Percentiles rank a stretch among this genome's conserved stretches.
phyloP scores from a whole-genome alignment of 1,140 invertebrate species.

The Monomorium pharaonis region DNA sequence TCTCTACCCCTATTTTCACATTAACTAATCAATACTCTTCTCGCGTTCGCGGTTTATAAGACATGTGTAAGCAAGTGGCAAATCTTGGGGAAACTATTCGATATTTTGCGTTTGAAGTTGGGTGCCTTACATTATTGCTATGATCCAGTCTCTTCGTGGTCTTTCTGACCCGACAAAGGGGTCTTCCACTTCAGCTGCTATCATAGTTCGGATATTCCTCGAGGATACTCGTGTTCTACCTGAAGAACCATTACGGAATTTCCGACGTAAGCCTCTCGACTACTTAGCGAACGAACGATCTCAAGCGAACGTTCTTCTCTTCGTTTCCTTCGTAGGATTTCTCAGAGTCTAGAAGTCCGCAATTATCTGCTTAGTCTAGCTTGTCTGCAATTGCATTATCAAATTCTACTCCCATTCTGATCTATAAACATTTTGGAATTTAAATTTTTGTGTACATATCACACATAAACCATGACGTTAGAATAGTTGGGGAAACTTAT shows the following conservation, averaged over 20 bases:
- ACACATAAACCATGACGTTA: not conserved
- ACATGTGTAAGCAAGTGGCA: not conserved
- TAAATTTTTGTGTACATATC: not conserved
- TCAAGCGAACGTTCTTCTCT: slow-evolving; percentile 35
- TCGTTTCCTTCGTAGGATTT: slow-evolving; percentile 10
- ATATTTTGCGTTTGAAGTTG: slow-evolving; percentile 28
- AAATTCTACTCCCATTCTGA: not conserved
- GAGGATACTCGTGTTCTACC: slow-evolving; percentile 43
- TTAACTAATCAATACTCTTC: not conserved
- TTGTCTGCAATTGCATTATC: not conserved
- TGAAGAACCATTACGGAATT: slow-evolving; percentile 50
- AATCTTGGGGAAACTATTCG: not conserved
- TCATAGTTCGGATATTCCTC: slow-evolving; percentile 51
- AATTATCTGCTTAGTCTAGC: slow-evolving; percentile 28
- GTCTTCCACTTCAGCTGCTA: slow-evolving; percentile 34
- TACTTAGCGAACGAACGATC: slow-evolving; percentile 42
- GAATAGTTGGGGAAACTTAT: not conserved
- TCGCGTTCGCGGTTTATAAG: not conserved
- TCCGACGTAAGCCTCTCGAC: slow-evolving; percentile 52
- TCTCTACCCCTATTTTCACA: not conserved
- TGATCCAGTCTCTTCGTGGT: slow-evolving; percentile 4
- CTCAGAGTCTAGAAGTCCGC: not conserved
- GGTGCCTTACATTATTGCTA: not conserved
- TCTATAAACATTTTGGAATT: not conserved
- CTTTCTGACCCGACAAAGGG: slow-evolving; percentile 15